Base-by-base conservation (phyloP, 1,140 invertebrate genomes). In the Drosophila paulistorum region DNA sequence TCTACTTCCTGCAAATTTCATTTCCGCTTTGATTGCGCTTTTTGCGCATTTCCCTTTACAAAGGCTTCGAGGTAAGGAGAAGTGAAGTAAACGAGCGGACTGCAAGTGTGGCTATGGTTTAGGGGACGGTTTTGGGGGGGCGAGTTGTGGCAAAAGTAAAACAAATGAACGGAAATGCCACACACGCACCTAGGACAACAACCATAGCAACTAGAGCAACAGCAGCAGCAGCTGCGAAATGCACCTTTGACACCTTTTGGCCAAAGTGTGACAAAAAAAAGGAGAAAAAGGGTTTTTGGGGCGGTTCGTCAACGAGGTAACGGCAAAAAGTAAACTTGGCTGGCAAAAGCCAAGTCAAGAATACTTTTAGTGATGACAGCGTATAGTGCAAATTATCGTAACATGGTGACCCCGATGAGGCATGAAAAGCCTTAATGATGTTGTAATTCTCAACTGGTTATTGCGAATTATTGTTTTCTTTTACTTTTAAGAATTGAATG, bases 11-110 rank as follows among this genome's bases (percentile, higher is more conserved):
- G 84, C 77, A 90, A 89, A 89, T 89, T 89, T 89, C 84, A 89
- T 89, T 89, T 89, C 84, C 84, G 84, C 84, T 89, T 89, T 89
- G 84, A 89, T 89, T 89, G 84, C 84, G 85, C 84, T 89, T 89
- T 87, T 84, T 89, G 74, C 84, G 84, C 71, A 83, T 79, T 73
- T 79, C 68, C 55, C 67, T 77, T 76, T 71, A 57, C 51, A 39
- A 39, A 60, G 35, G 45, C 45, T 51, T 51, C 17, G 20, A 23
- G 45, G 17, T 11, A 30, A 9, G 2, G 17, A 51, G 45, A 51
- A 51, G 45, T 51, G 45, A 14, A 11, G 11, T 11, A 23, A 51
- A 60, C 59, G 60, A 65, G 70, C 11, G 37, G 33, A 48, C 33
- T 33, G n/a, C 37, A 39, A 41, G 57, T 60, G 17, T 6, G 35